Conservation (phyloP, 2,113 vertebrate genomes). For the Onychostruthus taczanowskii region DNA sequence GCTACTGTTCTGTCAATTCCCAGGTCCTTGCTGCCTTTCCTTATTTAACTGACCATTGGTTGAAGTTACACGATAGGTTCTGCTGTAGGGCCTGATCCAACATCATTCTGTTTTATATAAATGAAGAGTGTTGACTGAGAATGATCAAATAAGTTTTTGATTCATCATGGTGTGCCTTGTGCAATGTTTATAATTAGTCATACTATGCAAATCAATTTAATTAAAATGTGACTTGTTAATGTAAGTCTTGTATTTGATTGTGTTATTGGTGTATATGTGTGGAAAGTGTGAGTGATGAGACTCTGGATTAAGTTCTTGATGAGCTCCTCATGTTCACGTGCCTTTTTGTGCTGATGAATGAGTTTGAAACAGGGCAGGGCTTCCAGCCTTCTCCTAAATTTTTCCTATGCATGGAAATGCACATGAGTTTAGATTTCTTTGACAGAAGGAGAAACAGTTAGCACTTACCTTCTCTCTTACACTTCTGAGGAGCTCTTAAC, state of each 20-base stretch:
- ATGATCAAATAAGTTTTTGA: background rate
- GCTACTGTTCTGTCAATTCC: background rate
- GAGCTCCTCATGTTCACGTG: background rate
- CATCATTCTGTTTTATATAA: background rate
- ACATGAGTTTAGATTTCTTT: background rate
- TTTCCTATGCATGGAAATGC: background rate
- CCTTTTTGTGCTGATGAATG: background rate
- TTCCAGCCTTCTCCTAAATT: background rate
- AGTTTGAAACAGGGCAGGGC: background rate
- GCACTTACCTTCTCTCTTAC: background rate
- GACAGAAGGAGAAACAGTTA: background rate
- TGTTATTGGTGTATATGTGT: background rate
- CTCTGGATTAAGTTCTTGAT: background rate
- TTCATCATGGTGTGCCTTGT: background rate
- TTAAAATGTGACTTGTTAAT: background rate
- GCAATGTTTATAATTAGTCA: background rate
- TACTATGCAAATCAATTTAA: background rate
- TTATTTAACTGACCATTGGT: background rate
- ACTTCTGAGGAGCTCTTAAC: background rate
- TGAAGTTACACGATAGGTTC: background rate
- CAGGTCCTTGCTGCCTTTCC: accelerated
- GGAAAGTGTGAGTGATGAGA: background rate
- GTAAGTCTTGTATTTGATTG: background rate
- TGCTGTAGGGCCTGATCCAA: background rate
- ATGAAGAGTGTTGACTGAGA: background rate